Conservation (phyloP, 2,888 invertebrate species). For the Crocallis elinguaria region DNA sequence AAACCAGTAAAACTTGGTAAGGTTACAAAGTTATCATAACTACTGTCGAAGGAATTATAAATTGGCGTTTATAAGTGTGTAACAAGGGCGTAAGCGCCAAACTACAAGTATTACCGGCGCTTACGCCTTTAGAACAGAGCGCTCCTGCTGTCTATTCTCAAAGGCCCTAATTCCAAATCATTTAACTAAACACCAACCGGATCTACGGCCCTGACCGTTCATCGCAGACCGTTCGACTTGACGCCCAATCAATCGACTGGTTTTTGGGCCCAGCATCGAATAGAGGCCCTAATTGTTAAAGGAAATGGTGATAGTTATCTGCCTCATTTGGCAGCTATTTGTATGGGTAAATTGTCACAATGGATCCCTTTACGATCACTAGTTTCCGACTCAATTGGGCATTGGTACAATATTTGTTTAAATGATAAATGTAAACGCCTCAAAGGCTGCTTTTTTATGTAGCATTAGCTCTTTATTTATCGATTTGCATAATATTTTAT, state of each 20-base stretch:
- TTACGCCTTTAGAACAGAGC: too few species aligned
- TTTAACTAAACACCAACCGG: neutral
- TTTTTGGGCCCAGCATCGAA: constrained; percentile 18
- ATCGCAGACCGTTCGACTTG: constrained; percentile 14
- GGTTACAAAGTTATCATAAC: too few species aligned
- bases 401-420: neutral
- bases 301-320: constrained; percentile 26
- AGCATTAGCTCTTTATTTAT: too few species aligned
- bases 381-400: constrained; percentile 15
- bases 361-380: constrained; percentile 20
- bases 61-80: too few species aligned
- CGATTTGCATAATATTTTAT: too few species aligned
- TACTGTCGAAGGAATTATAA: too few species aligned
- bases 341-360: constrained; percentile 26
- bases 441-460: too few species aligned
- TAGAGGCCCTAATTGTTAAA: constrained; percentile 21
- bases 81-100: too few species aligned
- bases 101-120: too few species aligned
- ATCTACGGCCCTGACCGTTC: constrained; percentile 7
- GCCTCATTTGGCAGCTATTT: constrained; percentile 27
- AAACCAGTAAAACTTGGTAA: too few species aligned
- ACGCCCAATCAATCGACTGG: constrained; percentile 25
- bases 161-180: neutral
- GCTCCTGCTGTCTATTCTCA: neutral
- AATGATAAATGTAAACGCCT: too few species aligned